Base-by-base conservation (phyloP, 2,113 vertebrate species). In the Arenaria interpres region DNA sequence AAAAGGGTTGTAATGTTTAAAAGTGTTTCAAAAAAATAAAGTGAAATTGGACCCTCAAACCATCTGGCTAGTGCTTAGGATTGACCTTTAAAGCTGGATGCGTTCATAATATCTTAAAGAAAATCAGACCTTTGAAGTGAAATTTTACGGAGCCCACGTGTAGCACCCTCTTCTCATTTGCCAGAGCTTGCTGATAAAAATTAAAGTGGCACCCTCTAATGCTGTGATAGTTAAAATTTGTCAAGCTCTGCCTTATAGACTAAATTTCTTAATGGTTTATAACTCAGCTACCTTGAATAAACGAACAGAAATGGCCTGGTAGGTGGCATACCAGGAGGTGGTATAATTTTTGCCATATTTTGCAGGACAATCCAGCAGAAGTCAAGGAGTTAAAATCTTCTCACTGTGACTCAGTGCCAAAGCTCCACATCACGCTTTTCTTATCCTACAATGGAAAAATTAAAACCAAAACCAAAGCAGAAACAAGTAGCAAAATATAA, bases 31-130 rank as follows among this genome's bases (percentile, higher is more conserved):
- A 64, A 63, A 63, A 82, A 94, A 91, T 39, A 3, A 8, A 72
- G 18, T 21, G 53, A 63, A 89, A 85, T 80, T 50, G 60, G 76
- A 25, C 83, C 78, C 35, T 92, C n/a, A 37, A 62, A 93, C 80
- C 90, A 85, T 96, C 94, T 96, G 94, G 68, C 41, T 81, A 5
- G 18, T 63, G 76, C 91, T 86, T 48, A 82, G 93, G 25, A 62
- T 23, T 85, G 84, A 90, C 89, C 85, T 94, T 89, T 87, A 69
- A 41, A 89, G 83, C 84, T 88, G 51, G 48, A 41, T 66, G 32
- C 1, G 3, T 63, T 89, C 54, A 6, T 63, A 64, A 43, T 43
- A 59, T n/a, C 60, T 88, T 72, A 7, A 64, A 54, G 54, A 82
- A 86, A 93, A 79, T 37, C 60, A 37, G 32, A 16, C 43, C 41